phyloP scores from a whole-genome alignment of 2,888 invertebrate genomes.

The Amiota mariae region DNA sequence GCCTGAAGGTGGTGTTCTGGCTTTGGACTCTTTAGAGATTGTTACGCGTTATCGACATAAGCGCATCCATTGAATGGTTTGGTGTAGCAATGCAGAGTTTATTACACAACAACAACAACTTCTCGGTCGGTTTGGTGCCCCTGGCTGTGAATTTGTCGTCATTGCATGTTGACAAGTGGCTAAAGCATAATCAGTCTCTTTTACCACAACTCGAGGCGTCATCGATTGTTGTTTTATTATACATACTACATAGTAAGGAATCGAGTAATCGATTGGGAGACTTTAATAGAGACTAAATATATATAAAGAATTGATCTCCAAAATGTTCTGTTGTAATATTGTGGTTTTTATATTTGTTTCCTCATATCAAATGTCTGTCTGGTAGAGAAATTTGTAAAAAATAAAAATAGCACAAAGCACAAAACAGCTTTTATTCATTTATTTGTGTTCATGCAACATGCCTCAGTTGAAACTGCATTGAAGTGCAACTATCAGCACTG shows the following conservation, averaged over 20 bases:
- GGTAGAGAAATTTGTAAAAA: no score
- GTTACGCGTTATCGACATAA: conserved; percentile 18
- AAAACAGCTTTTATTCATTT: no score
- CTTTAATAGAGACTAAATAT: no score
- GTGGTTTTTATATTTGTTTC: no score
- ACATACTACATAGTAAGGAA: no score
- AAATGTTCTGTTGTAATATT: no score
- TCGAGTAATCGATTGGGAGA: no score
- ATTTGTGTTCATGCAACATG: neutral
- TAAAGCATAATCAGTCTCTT: conserved; percentile 25
- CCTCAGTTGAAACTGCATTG: conserved; percentile 6
- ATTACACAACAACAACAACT: no score
- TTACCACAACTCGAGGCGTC: conserved; percentile 41
- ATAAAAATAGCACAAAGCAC: no score
- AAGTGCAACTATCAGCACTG: conserved; percentile 22
- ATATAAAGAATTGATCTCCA: no score
- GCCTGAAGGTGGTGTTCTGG: no score
- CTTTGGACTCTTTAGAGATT: neutral
- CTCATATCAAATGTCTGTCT: conserved; percentile 42
- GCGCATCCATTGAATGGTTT: conserved; percentile 19
- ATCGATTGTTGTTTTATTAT: conserved; percentile 33
- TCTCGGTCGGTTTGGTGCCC: neutral
- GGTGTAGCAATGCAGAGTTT: neutral
- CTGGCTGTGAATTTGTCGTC: conserved; percentile 26
- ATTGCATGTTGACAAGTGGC: conserved; percentile 39